Conservation (phyloP, 2,888 invertebrate genomes). For the Andrena chrysosceles region DNA sequence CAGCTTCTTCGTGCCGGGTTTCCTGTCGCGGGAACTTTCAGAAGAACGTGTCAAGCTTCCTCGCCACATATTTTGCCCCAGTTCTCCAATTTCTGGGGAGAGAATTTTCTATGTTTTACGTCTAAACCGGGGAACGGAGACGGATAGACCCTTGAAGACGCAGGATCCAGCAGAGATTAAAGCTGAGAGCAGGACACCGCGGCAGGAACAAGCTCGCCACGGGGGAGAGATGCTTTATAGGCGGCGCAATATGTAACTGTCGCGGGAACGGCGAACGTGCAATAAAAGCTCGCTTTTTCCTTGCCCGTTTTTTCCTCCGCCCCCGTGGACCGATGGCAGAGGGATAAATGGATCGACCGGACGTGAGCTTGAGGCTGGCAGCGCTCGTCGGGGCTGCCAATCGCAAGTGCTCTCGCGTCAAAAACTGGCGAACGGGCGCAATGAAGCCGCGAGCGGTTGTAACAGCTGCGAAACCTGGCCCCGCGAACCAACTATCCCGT, state of each 20-base stretch:
- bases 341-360: slow-evolving; percentile 70
- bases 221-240: slow-evolving; percentile 47
- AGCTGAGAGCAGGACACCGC: neutral
- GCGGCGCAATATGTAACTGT: slow-evolving; percentile 77
- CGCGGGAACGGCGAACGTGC: slow-evolving; percentile 65
- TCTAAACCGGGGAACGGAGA: no score
- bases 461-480: slow-evolving; percentile 49
- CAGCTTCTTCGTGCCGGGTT: no score
- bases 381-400: slow-evolving; percentile 55
- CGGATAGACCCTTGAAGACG: no score
- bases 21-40: no score
- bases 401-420: slow-evolving; percentile 48
- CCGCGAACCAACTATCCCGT: slow-evolving; percentile 53
- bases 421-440: slow-evolving; percentile 38
- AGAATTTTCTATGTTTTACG: no score
- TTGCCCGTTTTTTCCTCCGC: slow-evolving; percentile 16
- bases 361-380: slow-evolving; percentile 64
- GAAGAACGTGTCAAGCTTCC: no score
- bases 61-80: no score
- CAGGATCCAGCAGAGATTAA: slow-evolving; percentile 14
- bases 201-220: neutral
- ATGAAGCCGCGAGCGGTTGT: slow-evolving; percentile 50
- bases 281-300: slow-evolving; percentile 71
- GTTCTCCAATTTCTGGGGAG: no score
- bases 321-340: slow-evolving; percentile 10